Evolutionary conservation across 2,888 invertebrate genomes (phyloP).

Genomic region (Cheilosia urbana): DNA sequence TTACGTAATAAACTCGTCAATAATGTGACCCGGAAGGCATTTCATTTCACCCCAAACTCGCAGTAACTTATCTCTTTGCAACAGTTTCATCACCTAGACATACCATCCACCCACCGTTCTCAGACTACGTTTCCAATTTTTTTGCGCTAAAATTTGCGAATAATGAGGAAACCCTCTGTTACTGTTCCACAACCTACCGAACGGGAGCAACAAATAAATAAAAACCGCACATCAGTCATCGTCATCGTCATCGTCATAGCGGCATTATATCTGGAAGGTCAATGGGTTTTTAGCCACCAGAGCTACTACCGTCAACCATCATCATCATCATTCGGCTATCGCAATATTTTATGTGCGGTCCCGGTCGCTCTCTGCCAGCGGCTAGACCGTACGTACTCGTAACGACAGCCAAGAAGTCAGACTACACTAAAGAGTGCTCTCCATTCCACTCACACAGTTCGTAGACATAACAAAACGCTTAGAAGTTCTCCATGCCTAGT

Average conservation of each 20-base stretch:
- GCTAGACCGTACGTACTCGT: constrained; percentile 44
- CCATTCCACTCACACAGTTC: constrained; percentile 36
- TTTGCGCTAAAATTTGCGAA: neutral
- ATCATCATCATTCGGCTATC: constrained; percentile 13
- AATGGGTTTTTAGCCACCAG: constrained; percentile 70
- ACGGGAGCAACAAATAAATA: constrained; percentile 30
- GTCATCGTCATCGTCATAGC: constrained; percentile 1
- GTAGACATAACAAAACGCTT: constrained; percentile 57
- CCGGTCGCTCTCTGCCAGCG: constrained; percentile 18
- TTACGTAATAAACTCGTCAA: too few species aligned
- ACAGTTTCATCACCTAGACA: too few species aligned
- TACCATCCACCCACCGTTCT: neutral
- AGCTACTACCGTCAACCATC: constrained; percentile 2
- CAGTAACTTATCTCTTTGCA: too few species aligned
- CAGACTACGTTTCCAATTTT: neutral
- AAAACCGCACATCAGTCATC: constrained; percentile 42
- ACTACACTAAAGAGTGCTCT: constrained; percentile 38
- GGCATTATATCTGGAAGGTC: constrained; percentile 60
- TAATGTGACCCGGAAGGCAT: neutral
- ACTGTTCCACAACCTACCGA: constrained; percentile 9
- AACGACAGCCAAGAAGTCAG: constrained; percentile 50
- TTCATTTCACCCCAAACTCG: neutral
- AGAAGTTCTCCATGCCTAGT: constrained; percentile 14
- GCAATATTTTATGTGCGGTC: constrained; percentile 8
- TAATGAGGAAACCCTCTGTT: constrained; percentile 34